Base-by-base conservation (phyloP, 2,113 vertebrate species). In the Pleuronectes platessa region DNA sequence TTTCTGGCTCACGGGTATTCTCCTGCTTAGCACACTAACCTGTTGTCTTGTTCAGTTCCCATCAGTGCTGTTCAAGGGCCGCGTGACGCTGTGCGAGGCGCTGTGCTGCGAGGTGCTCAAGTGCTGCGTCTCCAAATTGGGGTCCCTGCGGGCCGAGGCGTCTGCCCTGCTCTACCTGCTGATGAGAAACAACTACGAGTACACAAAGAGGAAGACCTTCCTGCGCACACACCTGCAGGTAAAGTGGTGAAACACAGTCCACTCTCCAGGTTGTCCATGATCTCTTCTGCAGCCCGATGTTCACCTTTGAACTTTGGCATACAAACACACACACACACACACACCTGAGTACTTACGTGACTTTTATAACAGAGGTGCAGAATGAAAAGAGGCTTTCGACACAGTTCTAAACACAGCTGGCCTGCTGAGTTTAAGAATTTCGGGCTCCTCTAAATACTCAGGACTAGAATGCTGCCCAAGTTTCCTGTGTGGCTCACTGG, bases 181-280 rank as follows among this genome's bases (percentile, higher is more conserved):
- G 67, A 99, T 99, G 98, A 96, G 95, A 74, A 97, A 97, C 87
- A 99, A 99, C 92, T 99, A 97, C 62, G 97, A 99, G 71, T 98
- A 96, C 93, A 99, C 97, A 76, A 98, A 97, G 91, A 96, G 96
- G 83, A 97, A 95, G 88, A 97, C 95, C 0, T 99, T 99, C 89
- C 88, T 99, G 63, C 96, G 98, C 76, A 99, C 96, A 0, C 98
- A 99, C 82, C 94, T 99, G 61, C 98, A 99, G 96, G 98, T 98
- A 93, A 17, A 49, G 14, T 49, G 0, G 37, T 53, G 17, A 31
- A 37, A 13, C 47, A 54, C 14, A 40, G 0, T 51, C 18, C 37
- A 35, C 3, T 75, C 0, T 37, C 40, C 14, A 45, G 9, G 5
- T 31, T 17, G 20, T 12, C 31, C 9, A 8, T 51, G 5, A 62